Base-by-base conservation (phyloP, 2,113 vertebrate species). In the Atlantisia rogersi region DNA sequence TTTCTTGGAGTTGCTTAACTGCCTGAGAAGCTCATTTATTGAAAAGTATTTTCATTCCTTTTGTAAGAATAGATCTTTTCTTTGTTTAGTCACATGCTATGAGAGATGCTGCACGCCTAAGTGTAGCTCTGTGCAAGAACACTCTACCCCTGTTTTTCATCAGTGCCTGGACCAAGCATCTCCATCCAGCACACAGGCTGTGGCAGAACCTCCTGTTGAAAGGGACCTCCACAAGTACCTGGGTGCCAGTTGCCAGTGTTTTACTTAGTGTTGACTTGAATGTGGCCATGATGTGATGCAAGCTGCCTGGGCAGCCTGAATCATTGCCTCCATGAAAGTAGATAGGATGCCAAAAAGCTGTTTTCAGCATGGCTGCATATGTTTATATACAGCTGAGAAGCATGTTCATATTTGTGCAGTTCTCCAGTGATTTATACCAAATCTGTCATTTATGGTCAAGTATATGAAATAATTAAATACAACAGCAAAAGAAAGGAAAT, bases 141-240 rank as follows among this genome's bases (percentile, higher is more conserved):
- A 10, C 17, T 7, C 4, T 0, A 1, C 10, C 35, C 39, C 39
- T 4, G 26, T 21, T 32, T 35, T 59, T n/a, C 9, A 26, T 7
- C 32, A 37, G 28, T 21, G 40, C 48, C 52, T 4, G 5, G 50
- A 69, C 31, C 37, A 15, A 31, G 11, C 4, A 1, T 32, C 26
- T 37, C 48, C 3, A 4, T 11, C 6, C 6, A 62, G 48, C 24
- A 4, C 37, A 3, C 9, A 0, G 25, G 28, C 35, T 52, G 28
- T 0, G 3, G 7, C 46, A 32, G 53, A 76, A 11, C 42, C 19
- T 24, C 29, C 52, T 35, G 22, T 12, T 14, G 13, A 9, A 68
- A n/a, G 48, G 32, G 44, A 52, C 28, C 14, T 18, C 32, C n/a
- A 26, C 28, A 11, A 39, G 39, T 7, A 31, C 26, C 32, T 7